Percentiles rank a stretch among this genome's conserved stretches.
Evolutionary conservation across 2,888 invertebrate genomes (phyloP).

Genomic region (Scaptomyza reducta): DNA sequence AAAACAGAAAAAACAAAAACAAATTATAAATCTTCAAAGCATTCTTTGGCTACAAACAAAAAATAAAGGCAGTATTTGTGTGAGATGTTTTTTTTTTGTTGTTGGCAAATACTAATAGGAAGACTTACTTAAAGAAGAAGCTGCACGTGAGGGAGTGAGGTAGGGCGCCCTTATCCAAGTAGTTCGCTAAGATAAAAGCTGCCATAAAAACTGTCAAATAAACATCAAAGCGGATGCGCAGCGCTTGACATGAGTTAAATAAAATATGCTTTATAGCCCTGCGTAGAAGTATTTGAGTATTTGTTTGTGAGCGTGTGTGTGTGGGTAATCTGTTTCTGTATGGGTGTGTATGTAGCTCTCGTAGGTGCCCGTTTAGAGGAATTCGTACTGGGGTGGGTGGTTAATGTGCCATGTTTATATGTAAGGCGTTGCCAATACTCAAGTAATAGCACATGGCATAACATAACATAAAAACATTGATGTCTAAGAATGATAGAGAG

Average conservation of each 20-base stretch:
- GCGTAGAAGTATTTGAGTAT: conserved; percentile 52
- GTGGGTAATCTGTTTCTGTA: conserved; percentile 28
- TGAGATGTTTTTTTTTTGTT: conserved; percentile 23
- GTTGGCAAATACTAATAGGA: conserved; percentile 45
- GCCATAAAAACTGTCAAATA: conserved; percentile 82
- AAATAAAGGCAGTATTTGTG: conserved; percentile 17
- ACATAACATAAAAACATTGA: conserved; percentile 72
- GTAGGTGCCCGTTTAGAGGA: conserved; percentile 25
- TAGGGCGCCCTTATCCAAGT: conserved; percentile 55
- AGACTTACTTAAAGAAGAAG: conserved; percentile 58
- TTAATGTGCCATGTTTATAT: conserved; percentile 57
- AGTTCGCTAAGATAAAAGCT: conserved; percentile 78
- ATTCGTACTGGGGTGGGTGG: neutral
- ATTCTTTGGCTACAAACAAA: conserved; percentile 53
- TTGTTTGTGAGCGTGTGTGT: conserved; percentile 32
- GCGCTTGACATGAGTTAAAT: conserved; percentile 82
- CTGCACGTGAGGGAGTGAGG: conserved; percentile 20
- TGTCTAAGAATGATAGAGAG: conserved; percentile 63
- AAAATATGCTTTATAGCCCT: conserved; percentile 77
- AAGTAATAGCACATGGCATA: conserved; percentile 76
- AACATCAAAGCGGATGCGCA: conserved; percentile 82
- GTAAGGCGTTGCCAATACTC: conserved; percentile 67
- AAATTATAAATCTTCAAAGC: conserved; percentile 75
- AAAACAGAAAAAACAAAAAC: conserved; percentile 48
- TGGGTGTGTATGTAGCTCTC: conserved; percentile 31